Percentiles rank a stretch among this genome's conserved stretches.
phyloP scores from a whole-genome alignment of 2,113 vertebrate genomes.

The Gambusia affinis region DNA sequence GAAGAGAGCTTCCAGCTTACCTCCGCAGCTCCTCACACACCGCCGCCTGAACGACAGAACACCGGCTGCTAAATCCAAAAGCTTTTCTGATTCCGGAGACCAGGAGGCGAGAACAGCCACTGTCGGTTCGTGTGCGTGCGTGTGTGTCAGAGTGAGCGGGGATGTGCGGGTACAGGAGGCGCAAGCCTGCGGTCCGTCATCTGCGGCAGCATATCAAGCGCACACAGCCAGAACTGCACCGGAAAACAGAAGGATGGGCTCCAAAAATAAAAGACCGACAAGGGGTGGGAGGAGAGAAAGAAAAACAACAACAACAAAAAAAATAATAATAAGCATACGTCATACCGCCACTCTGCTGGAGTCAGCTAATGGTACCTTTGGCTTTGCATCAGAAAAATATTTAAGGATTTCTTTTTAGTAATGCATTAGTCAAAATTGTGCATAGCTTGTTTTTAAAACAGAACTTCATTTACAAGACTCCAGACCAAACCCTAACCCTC shows the following conservation, averaged over 20 bases:
- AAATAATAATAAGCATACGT: too few relatives aligned
- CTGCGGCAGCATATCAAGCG: neutral
- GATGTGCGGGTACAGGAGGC: conserved; percentile 24
- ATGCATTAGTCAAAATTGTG: neutral
- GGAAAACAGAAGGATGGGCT: conserved; percentile 4
- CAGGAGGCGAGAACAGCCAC: conserved; percentile 34
- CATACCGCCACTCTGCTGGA: too few relatives aligned
- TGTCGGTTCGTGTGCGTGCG: conserved; percentile 40
- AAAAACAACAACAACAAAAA: too few relatives aligned
- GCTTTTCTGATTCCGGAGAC: conserved; percentile 29
- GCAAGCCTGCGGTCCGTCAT: conserved; percentile 40
- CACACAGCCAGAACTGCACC: neutral
- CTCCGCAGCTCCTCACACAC: conserved; percentile 48
- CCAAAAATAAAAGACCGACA: neutral
- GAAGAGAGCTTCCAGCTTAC: conserved; percentile 25
- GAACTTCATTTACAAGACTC: too few relatives aligned
- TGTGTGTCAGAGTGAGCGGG: neutral
- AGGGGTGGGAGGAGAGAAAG: too few relatives aligned
- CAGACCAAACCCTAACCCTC: too few relatives aligned
- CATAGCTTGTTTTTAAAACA: too few relatives aligned
- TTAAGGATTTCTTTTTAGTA: neutral
- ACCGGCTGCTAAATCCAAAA: conserved; percentile 56
- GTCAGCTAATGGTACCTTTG: neutral
- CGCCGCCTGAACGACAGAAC: conserved; percentile 25
- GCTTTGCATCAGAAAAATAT: neutral